Evolutionary conservation across 2,113 vertebrate genomes (phyloP).

Genomic region (Daphoenositta chrysoptera): DNA sequence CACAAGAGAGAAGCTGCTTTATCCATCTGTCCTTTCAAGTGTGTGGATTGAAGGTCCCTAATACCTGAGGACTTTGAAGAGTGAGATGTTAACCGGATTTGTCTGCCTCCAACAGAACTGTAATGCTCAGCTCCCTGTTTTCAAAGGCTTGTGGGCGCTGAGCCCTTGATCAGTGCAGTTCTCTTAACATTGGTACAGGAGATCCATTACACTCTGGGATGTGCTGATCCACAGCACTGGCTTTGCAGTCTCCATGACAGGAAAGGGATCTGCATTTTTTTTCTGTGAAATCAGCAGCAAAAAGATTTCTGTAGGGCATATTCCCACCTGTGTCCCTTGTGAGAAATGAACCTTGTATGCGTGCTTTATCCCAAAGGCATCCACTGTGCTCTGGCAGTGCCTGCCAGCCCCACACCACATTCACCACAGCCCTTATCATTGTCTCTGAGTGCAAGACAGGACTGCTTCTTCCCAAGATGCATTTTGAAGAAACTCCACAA

Average conservation of each 20-base stretch:
- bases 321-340: neutral
- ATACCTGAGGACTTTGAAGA: neutral
- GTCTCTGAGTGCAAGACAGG: neutral
- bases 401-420: neutral
- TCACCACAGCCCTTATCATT: neutral
- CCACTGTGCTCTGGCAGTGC: neutral
- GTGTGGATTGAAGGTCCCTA: neutral
- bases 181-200: neutral
- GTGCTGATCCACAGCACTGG: neutral
- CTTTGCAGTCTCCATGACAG: neutral
- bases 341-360: neutral
- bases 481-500: neutral
- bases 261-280: neutral
- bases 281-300: neutral
- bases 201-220: neutral
- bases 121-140: neutral
- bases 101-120: neutral
- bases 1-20: neutral
- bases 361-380: neutral
- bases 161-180: neutral
- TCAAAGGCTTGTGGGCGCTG: neutral
- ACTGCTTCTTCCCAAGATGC: neutral
- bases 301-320: neutral
- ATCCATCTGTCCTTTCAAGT: neutral
- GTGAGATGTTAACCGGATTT: neutral